phyloP scores from a whole-genome alignment of 1,140 invertebrate species.

The Drosophila saltans region DNA sequence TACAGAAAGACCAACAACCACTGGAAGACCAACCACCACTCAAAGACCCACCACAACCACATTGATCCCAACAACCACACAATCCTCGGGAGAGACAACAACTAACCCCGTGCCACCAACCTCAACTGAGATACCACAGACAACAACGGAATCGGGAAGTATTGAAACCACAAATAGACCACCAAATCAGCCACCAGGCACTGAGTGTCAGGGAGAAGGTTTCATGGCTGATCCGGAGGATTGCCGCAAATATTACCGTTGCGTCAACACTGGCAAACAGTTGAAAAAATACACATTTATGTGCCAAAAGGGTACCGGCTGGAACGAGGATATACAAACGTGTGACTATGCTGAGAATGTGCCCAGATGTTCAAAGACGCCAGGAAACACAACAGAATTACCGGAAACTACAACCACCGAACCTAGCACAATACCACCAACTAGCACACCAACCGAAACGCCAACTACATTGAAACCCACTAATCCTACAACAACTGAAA shows the following conservation, averaged over 20 bases:
- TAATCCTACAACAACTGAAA: constrained; percentile 23
- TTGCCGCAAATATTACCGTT: constrained; percentile 85
- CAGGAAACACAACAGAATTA: constrained; percentile 27
- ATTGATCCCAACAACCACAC: constrained; percentile 25
- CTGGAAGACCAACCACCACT: constrained; percentile 35
- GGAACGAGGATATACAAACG: constrained; percentile 82
- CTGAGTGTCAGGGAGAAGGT: constrained; percentile 85
- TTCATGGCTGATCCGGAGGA: constrained; percentile 86
- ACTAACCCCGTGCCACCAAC: not conserved
- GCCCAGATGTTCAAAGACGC: constrained; percentile 25
- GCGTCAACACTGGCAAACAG: constrained; percentile 82
- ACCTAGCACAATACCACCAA: constrained; percentile 8
- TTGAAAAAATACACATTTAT: constrained; percentile 81
- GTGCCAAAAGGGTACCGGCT: constrained; percentile 83
- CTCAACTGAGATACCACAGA: constrained; percentile 25
- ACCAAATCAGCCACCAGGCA: constrained; percentile 59
- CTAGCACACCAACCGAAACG: constrained; percentile 18
- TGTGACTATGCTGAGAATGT: constrained; percentile 72
- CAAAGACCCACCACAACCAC: constrained; percentile 35
- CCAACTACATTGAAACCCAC: constrained; percentile 2
- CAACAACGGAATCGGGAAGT: constrained; percentile 15
- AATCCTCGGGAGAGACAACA: constrained; percentile 1
- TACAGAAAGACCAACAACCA: constrained; percentile 46
- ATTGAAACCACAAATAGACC: constrained; percentile 37
- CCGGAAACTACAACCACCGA: constrained; percentile 14